A percentile compares a stretch with the other conserved stretches of the same genome.
Conservation (phyloP, 2,113 vertebrate genomes). For the Pandion haliaetus region DNA sequence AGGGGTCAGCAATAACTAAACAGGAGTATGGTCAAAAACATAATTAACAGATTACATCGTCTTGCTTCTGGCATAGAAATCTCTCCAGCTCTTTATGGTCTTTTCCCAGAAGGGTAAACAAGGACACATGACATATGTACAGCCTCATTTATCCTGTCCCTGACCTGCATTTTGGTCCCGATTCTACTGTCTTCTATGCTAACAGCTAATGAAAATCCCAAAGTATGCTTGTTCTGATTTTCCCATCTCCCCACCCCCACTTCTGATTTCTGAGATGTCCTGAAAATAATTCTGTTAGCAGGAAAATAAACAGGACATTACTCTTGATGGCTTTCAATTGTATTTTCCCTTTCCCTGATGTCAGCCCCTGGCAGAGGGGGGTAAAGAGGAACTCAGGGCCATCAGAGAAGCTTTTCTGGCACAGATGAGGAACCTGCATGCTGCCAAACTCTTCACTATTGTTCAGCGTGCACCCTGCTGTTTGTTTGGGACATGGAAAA, state of each 20-base stretch:
- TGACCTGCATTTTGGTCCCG: background rate
- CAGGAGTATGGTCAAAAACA: background rate
- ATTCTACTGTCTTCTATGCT: background rate
- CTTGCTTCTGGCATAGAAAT: background rate
- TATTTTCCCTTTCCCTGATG: constrained; percentile 60
- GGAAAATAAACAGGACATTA: constrained; percentile 60
- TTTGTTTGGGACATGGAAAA: constrained; percentile 34
- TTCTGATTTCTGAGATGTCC: constrained; percentile 20
- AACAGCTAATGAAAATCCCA: background rate
- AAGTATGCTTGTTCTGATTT: background rate
- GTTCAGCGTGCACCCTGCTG: constrained; percentile 36
- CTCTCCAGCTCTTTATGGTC: background rate
- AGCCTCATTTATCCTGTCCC: background rate
- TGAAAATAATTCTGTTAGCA: constrained; percentile 45
- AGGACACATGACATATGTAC: background rate
- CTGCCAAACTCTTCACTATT: constrained; percentile 46
- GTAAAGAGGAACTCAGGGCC: constrained; percentile 39
- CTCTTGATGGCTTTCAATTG: constrained; percentile 54
- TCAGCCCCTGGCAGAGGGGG: constrained; percentile 23
- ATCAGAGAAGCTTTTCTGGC: constrained; percentile 55
- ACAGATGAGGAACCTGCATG: background rate
- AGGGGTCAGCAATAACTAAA: background rate
- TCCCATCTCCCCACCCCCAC: background rate
- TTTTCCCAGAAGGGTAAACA: background rate
- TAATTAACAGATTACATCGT: background rate